Conservation (phyloP, 2,888 invertebrate species). For the Sphinx pinastri region DNA sequence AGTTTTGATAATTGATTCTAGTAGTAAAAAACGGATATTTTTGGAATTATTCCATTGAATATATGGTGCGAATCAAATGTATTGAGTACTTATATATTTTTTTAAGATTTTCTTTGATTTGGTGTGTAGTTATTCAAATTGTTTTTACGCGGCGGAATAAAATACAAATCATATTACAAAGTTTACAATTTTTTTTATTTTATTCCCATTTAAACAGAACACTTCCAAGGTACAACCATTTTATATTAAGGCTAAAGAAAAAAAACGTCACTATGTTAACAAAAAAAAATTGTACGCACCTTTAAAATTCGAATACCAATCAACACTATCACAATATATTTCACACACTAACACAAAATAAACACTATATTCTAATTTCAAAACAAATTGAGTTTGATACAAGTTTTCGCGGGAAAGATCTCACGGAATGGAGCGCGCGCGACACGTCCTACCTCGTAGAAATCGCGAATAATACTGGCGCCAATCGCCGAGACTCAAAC, state of each 20-base stretch:
- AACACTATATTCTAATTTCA: constrained; percentile 20
- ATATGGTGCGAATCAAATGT: too few relatives aligned
- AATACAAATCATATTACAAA: neutral
- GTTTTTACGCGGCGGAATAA: neutral
- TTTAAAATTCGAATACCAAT: neutral
- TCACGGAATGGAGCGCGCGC: neutral
- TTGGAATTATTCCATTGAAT: too few relatives aligned
- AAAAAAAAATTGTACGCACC: neutral
- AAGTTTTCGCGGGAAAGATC: constrained; percentile 15
- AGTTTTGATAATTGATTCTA: neutral
- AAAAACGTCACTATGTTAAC: neutral
- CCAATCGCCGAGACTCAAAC: constrained; percentile 14
- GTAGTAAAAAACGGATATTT: too few relatives aligned
- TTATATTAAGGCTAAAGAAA: neutral
- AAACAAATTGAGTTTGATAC: neutral
- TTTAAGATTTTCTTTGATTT: too few relatives aligned
- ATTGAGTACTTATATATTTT: too few relatives aligned
- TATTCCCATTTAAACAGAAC: too few relatives aligned
- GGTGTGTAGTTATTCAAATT: too few relatives aligned
- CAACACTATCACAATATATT: constrained; percentile 4
- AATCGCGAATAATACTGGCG: constrained; percentile 22
- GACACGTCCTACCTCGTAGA: neutral
- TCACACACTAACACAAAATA: constrained; percentile 17
- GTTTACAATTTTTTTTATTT: too few relatives aligned
- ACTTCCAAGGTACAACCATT: too few relatives aligned